Evolutionary conservation across 2,113 vertebrate species (phyloP).

Genomic region (Calyptomena viridis): DNA sequence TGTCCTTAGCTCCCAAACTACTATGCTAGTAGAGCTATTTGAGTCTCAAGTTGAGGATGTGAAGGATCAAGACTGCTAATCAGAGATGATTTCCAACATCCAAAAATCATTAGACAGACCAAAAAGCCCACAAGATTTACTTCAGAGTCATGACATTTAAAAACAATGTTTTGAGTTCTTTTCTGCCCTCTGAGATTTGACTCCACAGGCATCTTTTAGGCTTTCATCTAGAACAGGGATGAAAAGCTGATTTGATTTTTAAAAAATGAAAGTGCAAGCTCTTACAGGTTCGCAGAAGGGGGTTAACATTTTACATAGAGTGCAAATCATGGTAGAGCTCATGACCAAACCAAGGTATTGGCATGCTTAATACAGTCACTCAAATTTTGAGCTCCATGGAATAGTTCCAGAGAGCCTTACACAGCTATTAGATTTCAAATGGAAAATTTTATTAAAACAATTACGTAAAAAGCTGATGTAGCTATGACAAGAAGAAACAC

Average conservation of each 20-base stretch:
- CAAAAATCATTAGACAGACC: not conserved
- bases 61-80: not conserved
- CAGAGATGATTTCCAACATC: not conserved
- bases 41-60: not conserved
- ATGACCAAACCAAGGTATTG: not conserved
- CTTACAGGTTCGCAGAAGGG: fast-evolving
- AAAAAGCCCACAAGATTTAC: not conserved
- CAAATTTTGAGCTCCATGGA: not conserved
- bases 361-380: not conserved
- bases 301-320: not conserved
- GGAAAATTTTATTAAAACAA: not conserved
- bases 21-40: not conserved
- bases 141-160: not conserved
- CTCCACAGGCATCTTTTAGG: not conserved
- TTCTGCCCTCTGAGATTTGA: not conserved
- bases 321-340: not conserved
- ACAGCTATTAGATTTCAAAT: not conserved
- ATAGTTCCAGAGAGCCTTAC: not conserved
- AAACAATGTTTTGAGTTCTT: not conserved
- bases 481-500: not conserved
- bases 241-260: not conserved
- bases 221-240: not conserved
- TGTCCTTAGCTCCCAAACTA: not conserved
- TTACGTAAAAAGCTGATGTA: not conserved
- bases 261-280: not conserved